Base-by-base conservation (phyloP, 2,113 vertebrate genomes). In the Macaca mulatta region DNA sequence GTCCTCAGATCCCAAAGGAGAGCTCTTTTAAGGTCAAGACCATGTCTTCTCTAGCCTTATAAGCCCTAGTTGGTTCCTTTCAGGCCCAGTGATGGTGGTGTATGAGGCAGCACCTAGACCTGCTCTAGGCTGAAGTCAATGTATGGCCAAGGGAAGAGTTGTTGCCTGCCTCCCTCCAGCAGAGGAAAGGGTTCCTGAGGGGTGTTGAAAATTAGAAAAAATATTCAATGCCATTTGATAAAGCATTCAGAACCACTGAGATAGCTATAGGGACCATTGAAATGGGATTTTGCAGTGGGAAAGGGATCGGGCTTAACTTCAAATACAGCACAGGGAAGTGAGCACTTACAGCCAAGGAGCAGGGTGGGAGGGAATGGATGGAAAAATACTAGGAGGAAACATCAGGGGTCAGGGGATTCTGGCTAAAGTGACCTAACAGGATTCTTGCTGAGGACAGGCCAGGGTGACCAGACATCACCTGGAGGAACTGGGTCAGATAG, bases 21-120 rank as follows among this genome's bases (percentile, higher is more conserved):
- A 32, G 70, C 1, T 2, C 59, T 50, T 8, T 2, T 6, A 43
- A 32, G 55, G 32, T 20, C 0, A 13, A 25, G 50, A 4, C 23
- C 0, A 2, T 1, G 45, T 35, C 30, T n/a, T 25, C 22, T 13
- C 50, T 16, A 23, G 27, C 64, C 30, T 17, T 0, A 1, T 25
- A 18, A 18, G 43, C 30, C 45, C 6, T 0, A 5, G 3, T 14
- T 22, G 64, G 25, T 8, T 14, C 74, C 16, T 2, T 45, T 3
- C 23, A 5, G 55, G 43, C 2, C 0, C 16, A 64, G 52, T 2
- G 14, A 23, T 3, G 16, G 48, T 23, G 38, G 17, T 5, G 5
- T 18, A 0, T 0, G 6, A 30, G 72, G 40, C 20, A 0, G 40
- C 2, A 48, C 27, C 48, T 0, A 1, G 5, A 3, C 20, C 61